A percentile compares a stretch with the other conserved stretches of the same genome.
These are phyloP conservation scores for Sorex maritimensis DNA, from an alignment of 2,797 vertebrate species.

Conservation along the genomic window DNA sequence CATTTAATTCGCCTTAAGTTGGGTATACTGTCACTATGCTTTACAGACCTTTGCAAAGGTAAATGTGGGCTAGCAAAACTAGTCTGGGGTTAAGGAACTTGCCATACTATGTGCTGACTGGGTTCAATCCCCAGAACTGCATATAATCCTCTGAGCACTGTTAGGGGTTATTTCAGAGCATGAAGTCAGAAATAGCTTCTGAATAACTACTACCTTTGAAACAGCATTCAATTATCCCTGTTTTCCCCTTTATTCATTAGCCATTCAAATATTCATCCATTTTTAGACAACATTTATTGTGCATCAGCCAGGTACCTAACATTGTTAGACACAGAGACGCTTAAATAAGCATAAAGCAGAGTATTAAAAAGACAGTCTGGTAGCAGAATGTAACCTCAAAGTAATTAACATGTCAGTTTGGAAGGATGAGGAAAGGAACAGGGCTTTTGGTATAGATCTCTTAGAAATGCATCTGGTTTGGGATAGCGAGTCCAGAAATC, in stretches of 20 bases:
- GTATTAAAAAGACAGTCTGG: neutral
- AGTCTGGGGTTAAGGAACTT: no score
- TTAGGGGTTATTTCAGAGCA: no score
- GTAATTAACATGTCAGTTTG: neutral
- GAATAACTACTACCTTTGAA: neutral
- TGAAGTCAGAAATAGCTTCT: neutral
- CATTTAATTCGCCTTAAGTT: constrained; percentile 50
- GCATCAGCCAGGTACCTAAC: neutral
- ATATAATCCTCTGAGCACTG: no score
- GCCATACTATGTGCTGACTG: no score
- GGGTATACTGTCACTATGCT: constrained; percentile 51
- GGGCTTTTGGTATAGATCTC: neutral
- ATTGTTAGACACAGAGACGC: neutral
- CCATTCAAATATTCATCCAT: neutral
- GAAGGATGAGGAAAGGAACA: neutral
- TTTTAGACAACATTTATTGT: neutral
- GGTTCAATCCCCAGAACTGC: no score
- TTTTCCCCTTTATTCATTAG: neutral
- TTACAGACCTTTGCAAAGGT: constrained; percentile 43
- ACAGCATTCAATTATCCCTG: constrained; percentile 1
- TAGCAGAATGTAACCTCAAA: neutral
- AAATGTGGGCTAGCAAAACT: neutral
- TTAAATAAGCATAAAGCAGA: neutral
- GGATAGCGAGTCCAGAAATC: neutral
- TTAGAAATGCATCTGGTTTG: neutral